Percentiles rank a stretch among this genome's conserved stretches.
phyloP scores from a whole-genome alignment of 23 tunicate species.

The Halocynthia roretzi region DNA sequence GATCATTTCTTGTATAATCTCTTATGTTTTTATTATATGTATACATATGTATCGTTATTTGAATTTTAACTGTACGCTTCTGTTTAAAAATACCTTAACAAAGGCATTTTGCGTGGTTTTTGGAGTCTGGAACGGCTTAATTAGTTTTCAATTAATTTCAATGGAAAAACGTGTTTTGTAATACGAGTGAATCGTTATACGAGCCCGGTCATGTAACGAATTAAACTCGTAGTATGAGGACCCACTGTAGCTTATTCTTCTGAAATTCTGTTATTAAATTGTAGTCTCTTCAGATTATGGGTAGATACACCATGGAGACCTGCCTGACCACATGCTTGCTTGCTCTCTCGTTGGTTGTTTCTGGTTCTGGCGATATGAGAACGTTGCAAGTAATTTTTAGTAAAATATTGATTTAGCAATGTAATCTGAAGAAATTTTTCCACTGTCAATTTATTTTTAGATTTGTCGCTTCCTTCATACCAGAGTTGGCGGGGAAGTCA shows the following conservation, averaged over 20 bases:
- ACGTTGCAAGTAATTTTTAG: conserved; percentile 47
- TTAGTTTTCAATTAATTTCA: too few relatives aligned
- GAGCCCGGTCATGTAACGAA: too few relatives aligned
- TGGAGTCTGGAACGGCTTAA: too few relatives aligned
- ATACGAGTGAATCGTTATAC: too few relatives aligned
- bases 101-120: too few relatives aligned
- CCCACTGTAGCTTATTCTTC: neutral
- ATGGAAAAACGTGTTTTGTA: neutral
- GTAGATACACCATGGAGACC: conserved; percentile 51
- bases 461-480: conserved; percentile 67
- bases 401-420: neutral
- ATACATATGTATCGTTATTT: too few relatives aligned
- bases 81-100: too few relatives aligned
- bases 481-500: conserved; percentile 41
- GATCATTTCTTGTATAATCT: too few relatives aligned
- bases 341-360: conserved; percentile 65
- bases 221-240: too few relatives aligned
- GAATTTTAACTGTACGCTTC: too few relatives aligned
- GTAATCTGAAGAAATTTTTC: neutral
- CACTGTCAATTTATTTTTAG: conserved; percentile 21
- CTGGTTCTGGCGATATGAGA: conserved; percentile 91
- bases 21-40: too few relatives aligned
- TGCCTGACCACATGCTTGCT: conserved; percentile 64
- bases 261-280: neutral
- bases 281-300: conserved; percentile 44